Evolutionary conservation across 1,140 invertebrate genomes (phyloP), one percentile per base, ranked within the genome.

Genomic region (Bombus fervidus): DNA sequence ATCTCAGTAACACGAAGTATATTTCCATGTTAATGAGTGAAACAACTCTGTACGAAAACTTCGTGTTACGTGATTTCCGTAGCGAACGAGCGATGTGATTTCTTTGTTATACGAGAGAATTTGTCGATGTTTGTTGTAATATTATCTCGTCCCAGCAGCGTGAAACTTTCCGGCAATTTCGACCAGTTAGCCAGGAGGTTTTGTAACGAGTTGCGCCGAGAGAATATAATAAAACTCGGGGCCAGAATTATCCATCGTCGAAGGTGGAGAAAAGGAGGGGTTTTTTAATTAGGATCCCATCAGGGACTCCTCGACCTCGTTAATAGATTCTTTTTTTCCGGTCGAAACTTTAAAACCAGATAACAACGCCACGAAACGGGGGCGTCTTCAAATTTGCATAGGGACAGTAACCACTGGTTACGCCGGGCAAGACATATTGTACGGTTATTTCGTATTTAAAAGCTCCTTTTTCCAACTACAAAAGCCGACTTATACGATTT

Each of bases 211-310:
- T 87, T 88, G 86, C 81, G 34, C 74, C n/a, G 73, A 62, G 71
- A 88, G 81, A 75, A 87, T 88, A 88, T 87, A 88, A 88, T 88
- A 87, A 87, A 88, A 88, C 87, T 87, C 76, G 71, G n/a, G 76
- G 86, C 28, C 81, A 76, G 75, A 88, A 88, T 88, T 88, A 88
- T 81, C 77, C 81, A 28, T 31, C 87, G 74, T 88, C 76, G 81
- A 87, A 88, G 86, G 69, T 41, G 74, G 87, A 28, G 75, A 80
- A 62, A 43, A 76, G 62, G 69, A 69, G 86, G 87, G 87, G 87
- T 82, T 87, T 87, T 88, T 88, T 88, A 88, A 88, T 88, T 88
- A 79, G 87, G 75, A 88, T 88, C 86, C 87, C 87, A 87, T 88
- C 86, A 86, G 86, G 86, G 81, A 81, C 74, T 18, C 74, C 87